These are phyloP conservation scores for Pararge aegeria DNA, from an alignment of 1,140 invertebrate species.

Conservation along the genomic window DNA sequence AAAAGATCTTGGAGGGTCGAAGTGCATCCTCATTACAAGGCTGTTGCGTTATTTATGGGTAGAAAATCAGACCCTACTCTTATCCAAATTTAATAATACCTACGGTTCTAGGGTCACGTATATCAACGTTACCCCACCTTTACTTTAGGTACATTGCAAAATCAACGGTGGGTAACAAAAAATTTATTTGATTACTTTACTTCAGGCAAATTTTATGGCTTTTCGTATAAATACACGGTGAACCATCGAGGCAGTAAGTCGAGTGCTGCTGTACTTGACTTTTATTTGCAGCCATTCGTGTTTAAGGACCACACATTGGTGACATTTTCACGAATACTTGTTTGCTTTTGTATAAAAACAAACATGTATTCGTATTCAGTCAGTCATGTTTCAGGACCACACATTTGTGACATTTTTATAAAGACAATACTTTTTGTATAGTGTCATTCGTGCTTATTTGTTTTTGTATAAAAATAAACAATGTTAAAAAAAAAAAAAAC, in stretches of 20 bases:
- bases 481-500: too few relatives aligned
- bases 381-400: too few relatives aligned
- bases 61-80: too few relatives aligned
- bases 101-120: neutral
- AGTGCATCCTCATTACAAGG: too few relatives aligned
- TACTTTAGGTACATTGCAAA: conserved; percentile 25
- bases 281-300: conserved; percentile 1
- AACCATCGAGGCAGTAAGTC: neutral
- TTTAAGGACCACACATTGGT: neutral
- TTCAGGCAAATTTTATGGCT: conserved; percentile 4
- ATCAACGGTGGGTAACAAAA: conserved; percentile 25
- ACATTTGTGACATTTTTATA: too few relatives aligned
- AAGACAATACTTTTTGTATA: too few relatives aligned
- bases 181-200: conserved; percentile 9
- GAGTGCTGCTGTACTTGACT: neutral
- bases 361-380: too few relatives aligned
- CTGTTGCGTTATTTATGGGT: too few relatives aligned
- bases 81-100: too few relatives aligned
- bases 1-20: too few relatives aligned
- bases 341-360: too few relatives aligned
- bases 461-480: neutral
- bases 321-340: neutral
- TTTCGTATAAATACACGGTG: neutral
- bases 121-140: neutral
- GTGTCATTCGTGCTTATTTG: too few relatives aligned